phyloP scores from a whole-genome alignment of 2,888 invertebrate species.

The Caenorhabditis becei region DNA sequence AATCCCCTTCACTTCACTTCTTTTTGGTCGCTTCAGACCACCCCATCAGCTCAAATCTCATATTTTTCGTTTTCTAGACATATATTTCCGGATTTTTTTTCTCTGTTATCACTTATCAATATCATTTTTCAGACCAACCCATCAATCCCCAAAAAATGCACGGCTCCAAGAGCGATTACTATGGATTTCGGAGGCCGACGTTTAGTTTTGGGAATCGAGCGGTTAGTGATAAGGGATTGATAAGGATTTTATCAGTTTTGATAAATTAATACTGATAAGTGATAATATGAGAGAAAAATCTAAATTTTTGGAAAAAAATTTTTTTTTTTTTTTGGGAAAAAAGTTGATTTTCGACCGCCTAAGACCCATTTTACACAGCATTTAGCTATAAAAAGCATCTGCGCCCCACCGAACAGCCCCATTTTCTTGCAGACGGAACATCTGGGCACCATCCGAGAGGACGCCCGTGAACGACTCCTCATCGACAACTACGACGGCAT shows the following conservation, averaged over 20 bases:
- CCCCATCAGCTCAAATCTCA: no score
- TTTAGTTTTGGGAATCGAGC: slow-evolving; percentile 6
- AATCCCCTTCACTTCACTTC: no score
- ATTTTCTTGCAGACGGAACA: slow-evolving; percentile 34
- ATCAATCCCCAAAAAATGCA: slow-evolving; percentile 32
- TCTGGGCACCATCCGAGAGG: slow-evolving; percentile 51
- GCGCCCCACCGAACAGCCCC: not conserved
- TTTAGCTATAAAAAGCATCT: no score
- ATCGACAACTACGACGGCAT: slow-evolving; percentile 5
- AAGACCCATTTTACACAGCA: no score
- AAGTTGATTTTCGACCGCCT: no score
- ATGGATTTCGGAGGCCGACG: slow-evolving; percentile 41
- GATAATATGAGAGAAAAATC: not conserved
- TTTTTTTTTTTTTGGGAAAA: not conserved
- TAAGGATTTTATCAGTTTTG: no score
- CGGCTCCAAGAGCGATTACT: slow-evolving; percentile 53
- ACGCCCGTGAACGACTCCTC: slow-evolving; percentile 18
- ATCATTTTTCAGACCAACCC: no score
- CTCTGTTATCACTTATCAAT: no score
- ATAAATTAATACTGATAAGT: no score
- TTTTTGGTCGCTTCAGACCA: no score
- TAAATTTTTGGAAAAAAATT: not conserved
- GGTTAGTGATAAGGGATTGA: not conserved
- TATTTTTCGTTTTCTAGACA: no score
- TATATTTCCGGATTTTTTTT: no score